phyloP scores from a whole-genome alignment of 2,113 vertebrate species.

The Benitochromis conjunctus region DNA sequence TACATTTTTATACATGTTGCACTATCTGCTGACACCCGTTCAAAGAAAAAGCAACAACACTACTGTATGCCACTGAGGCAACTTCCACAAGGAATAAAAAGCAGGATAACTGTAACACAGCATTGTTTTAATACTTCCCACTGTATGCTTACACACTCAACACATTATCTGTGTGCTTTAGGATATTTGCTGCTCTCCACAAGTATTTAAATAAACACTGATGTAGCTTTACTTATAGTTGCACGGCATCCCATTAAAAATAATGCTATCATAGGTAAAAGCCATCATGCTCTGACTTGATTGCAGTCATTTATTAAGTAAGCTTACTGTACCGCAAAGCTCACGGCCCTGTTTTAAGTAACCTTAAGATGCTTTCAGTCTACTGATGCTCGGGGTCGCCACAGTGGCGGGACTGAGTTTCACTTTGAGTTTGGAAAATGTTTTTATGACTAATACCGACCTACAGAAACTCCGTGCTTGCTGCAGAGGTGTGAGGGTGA shows the following conservation, averaged over 20 bases:
- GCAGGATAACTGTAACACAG: background rate
- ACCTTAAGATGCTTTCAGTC: background rate
- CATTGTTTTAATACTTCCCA: background rate
- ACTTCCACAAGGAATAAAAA: background rate
- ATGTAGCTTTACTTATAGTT: background rate
- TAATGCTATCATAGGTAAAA: background rate
- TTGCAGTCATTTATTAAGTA: background rate
- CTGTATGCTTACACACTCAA: background rate
- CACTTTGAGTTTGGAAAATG: slow-evolving; percentile 11
- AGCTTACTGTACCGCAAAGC: background rate
- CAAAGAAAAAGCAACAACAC: background rate
- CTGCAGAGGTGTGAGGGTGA: background rate
- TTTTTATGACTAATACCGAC: background rate
- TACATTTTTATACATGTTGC: background rate
- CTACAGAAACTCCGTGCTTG: background rate
- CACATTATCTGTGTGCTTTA: background rate
- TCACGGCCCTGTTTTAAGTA: background rate
- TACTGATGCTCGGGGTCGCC: background rate
- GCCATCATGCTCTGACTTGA: background rate
- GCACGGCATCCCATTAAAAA: background rate
- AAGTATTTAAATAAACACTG: background rate
- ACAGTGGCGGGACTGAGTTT: background rate
- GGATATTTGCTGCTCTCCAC: background rate
- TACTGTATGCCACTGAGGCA: background rate
- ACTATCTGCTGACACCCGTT: fast-evolving